Percentiles rank a stretch among this genome's conserved stretches.
Evolutionary conservation across 2,888 invertebrate genomes (phyloP).

Genomic region (Eudasyphora cyanicolor): DNA sequence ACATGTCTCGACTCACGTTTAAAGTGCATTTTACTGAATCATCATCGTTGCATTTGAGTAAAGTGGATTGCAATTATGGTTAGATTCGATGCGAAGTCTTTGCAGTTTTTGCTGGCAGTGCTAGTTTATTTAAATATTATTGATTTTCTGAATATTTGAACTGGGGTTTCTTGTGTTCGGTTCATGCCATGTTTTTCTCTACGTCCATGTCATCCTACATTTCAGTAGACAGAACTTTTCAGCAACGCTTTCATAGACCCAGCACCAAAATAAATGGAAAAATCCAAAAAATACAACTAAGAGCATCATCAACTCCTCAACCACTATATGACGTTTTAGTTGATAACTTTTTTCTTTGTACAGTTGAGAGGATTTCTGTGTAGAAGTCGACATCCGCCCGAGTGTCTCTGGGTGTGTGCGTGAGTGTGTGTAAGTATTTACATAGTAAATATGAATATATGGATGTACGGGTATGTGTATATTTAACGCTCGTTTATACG

Average conservation of each 20-base stretch:
- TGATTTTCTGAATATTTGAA: neutral
- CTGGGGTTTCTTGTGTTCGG: neutral
- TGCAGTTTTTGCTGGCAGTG: too few relatives aligned
- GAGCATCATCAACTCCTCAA: conserved; percentile 24
- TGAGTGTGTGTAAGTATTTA: conserved; percentile 8
- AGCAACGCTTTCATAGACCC: neutral
- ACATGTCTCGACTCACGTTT: too few relatives aligned
- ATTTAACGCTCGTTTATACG: neutral
- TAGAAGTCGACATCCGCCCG: neutral
- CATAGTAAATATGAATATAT: neutral
- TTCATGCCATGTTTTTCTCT: neutral
- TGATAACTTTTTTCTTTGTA: neutral
- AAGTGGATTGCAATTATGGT: too few relatives aligned
- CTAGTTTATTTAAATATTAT: neutral
- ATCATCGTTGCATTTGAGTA: too few relatives aligned
- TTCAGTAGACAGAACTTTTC: neutral
- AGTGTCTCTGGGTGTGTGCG: neutral
- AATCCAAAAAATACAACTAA: neutral
- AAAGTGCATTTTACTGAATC: too few relatives aligned
- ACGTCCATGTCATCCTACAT: neutral
- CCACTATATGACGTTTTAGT: conserved; percentile 32
- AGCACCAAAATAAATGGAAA: neutral
- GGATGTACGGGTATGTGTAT: neutral
- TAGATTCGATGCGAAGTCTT: too few relatives aligned
- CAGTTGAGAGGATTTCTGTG: conserved; percentile 22